A percentile compares a stretch with the other conserved stretches of the same genome.
Evolutionary conservation across 2,113 vertebrate species (phyloP).

Genomic region (Antigone vipio): DNA sequence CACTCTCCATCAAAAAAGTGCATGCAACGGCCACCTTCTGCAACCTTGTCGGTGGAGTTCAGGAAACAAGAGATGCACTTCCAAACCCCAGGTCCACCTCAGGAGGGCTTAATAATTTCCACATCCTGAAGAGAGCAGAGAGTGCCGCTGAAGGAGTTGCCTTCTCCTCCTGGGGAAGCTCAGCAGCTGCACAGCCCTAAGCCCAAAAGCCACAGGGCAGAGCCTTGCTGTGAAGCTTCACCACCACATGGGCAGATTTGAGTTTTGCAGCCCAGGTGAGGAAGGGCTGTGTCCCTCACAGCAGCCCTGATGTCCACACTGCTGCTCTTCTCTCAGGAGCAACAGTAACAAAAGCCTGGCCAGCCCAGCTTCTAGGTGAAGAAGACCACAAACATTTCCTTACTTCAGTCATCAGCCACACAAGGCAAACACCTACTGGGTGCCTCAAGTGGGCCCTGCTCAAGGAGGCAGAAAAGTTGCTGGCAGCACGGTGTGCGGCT

Average conservation of each 20-base stretch:
- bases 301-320: not conserved
- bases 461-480: not conserved
- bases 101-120: not conserved
- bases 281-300: not conserved
- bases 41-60: not conserved
- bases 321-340: not conserved
- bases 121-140: not conserved
- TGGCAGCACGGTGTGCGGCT: not conserved
- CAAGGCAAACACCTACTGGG: not conserved
- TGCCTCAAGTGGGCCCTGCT: not conserved
- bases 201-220: not conserved
- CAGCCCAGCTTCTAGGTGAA: not conserved
- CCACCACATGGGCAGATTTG: fast-evolving
- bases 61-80: not conserved
- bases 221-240: not conserved
- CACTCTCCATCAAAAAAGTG: not conserved
- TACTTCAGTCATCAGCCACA: not conserved
- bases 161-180: not conserved
- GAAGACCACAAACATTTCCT: not conserved
- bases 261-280: not conserved
- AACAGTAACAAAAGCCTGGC: not conserved
- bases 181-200: not conserved
- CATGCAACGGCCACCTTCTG: not conserved
- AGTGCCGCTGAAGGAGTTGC: not conserved
- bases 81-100: not conserved